phyloP scores from a whole-genome alignment of 2,888 invertebrate species.

The Luperina testacea region DNA sequence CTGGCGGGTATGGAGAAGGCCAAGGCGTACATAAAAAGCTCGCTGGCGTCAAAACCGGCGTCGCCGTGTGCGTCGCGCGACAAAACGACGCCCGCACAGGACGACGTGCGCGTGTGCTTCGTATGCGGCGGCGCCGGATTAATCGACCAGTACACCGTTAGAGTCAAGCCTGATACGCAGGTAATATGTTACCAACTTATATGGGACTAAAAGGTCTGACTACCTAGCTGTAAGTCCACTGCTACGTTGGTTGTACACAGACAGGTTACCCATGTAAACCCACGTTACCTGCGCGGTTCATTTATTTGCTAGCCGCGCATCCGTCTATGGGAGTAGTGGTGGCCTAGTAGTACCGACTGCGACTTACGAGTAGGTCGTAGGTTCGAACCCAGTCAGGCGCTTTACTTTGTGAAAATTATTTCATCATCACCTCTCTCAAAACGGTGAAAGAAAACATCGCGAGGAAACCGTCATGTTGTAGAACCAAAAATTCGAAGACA shows the following conservation, averaged over 20 bases:
- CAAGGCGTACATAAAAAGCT: constrained; percentile 93
- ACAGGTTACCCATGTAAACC: neutral
- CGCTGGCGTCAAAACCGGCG: constrained; percentile 90
- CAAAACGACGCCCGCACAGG: constrained; percentile 84
- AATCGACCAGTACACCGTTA: constrained; percentile 92
- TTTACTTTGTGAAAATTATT: neutral
- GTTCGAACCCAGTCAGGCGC: too few species aligned
- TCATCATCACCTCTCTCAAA: neutral
- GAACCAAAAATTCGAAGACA: too few species aligned
- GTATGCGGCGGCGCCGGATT: constrained; percentile 94
- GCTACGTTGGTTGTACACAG: neutral
- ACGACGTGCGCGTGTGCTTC: constrained; percentile 91
- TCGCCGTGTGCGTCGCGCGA: constrained; percentile 89
- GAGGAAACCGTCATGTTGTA: neutral
- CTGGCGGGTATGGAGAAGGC: constrained; percentile 90
- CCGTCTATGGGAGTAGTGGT: neutral
- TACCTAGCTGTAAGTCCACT: neutral
- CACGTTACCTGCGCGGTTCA: neutral
- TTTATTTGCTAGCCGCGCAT: neutral
- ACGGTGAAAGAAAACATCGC: neutral
- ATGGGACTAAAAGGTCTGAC: neutral
- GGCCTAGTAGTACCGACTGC: too few species aligned
- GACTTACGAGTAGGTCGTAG: too few species aligned
- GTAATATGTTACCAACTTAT: constrained; percentile 65
- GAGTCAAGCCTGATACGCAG: constrained; percentile 88